Conservation (phyloP, 1,140 invertebrate species). For the Drosophila kohkoa region DNA sequence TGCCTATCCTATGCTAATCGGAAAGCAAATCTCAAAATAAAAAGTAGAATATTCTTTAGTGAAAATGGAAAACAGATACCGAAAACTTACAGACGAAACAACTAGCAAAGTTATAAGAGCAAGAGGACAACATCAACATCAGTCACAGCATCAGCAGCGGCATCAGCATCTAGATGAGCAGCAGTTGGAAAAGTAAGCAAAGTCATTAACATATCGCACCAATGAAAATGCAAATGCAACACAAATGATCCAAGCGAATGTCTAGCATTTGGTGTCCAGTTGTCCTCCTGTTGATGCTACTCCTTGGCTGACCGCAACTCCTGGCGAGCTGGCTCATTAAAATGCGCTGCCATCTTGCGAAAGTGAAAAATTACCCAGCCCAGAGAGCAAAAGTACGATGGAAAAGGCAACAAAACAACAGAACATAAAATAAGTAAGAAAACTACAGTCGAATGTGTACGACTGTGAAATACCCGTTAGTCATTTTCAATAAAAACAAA, state of each 20-base stretch:
- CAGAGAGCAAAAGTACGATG: slow-evolving; percentile 32
- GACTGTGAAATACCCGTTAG: no score
- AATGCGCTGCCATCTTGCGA: slow-evolving; percentile 82
- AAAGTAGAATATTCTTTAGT: neutral
- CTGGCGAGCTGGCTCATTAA: slow-evolving; percentile 67
- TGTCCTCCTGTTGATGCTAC: slow-evolving; percentile 10
- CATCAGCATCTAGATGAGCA: slow-evolving; percentile 53
- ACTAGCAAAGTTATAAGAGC: slow-evolving; percentile 1
- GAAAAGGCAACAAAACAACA: slow-evolving; percentile 30
- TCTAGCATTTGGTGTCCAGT: slow-evolving; percentile 19
- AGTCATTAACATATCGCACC: slow-evolving; percentile 82
- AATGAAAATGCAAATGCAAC: slow-evolving; percentile 82
- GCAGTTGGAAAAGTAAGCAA: slow-evolving; percentile 63
- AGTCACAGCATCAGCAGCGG: neutral
- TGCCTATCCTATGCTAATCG: slow-evolving; percentile 59
- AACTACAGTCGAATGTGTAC: no score
- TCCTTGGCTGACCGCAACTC: slow-evolving; percentile 29
- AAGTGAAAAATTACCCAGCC: slow-evolving; percentile 79
- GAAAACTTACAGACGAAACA: slow-evolving; percentile 20
- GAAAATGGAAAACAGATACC: slow-evolving; percentile 17
- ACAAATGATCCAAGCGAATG: slow-evolving; percentile 56
- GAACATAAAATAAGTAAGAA: slow-evolving; percentile 7
- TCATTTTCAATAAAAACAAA: no score
- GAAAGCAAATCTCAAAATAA: slow-evolving; percentile 40
- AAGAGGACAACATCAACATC: slow-evolving; percentile 38